Conservation (phyloP, 2,797 vertebrate species). For the Denticeps clupeoides region DNA sequence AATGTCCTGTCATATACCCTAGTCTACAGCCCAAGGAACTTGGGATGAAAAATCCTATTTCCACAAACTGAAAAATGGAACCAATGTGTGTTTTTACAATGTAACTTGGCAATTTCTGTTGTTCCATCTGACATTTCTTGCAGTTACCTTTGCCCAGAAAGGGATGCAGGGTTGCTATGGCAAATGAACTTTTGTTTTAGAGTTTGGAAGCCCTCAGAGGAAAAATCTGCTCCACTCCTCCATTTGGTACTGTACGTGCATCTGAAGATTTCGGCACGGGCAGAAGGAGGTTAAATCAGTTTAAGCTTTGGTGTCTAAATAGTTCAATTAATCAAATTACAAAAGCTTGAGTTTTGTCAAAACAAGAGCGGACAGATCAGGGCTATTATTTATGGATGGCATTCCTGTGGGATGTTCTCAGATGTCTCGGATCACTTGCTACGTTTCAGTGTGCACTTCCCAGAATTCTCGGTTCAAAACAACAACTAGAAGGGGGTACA, state of each 20-base stretch:
- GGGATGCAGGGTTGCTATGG: conserved; percentile 43
- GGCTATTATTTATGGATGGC: not conserved
- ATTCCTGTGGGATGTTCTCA: conserved; percentile 13
- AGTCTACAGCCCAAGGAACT: too few relatives aligned
- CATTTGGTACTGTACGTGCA: not conserved
- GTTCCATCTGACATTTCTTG: conserved; percentile 22
- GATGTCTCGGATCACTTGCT: conserved; percentile 6
- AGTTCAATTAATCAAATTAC: conserved; percentile 4
- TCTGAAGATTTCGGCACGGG: not conserved
- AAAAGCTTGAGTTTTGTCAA: not conserved
- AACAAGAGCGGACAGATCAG: not conserved
- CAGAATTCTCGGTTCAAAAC: conserved; percentile 12
- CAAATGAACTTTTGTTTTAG: conserved; percentile 34
- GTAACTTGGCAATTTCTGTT: conserved; percentile 16
- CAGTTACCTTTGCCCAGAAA: conserved; percentile 34
- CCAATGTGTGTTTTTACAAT: conserved; percentile 45
- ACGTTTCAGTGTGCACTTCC: conserved; percentile 3
- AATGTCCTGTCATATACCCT: too few relatives aligned
- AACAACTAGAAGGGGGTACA: conserved; percentile 12
- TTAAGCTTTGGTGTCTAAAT: not conserved
- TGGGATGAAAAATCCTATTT: too few relatives aligned
- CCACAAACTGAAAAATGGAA: too few relatives aligned
- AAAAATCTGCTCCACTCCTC: conserved; percentile 28
- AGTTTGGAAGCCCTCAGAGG: conserved; percentile 31
- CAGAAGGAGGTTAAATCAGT: not conserved